Percentiles rank a stretch among this genome's conserved stretches.
phyloP scores from a whole-genome alignment of 2,797 vertebrate species.

The Sebastes nivosus region DNA sequence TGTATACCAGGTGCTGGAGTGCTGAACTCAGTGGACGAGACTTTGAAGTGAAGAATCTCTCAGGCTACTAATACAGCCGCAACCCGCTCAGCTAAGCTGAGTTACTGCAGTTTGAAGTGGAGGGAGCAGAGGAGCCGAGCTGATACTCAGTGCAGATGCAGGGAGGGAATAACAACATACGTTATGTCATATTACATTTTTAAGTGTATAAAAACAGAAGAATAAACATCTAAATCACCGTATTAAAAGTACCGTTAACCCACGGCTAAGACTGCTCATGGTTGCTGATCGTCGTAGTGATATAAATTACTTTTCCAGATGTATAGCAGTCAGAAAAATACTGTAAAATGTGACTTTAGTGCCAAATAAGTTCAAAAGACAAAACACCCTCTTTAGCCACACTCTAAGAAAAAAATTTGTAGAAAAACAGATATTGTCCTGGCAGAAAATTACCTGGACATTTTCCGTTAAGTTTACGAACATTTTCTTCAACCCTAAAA shows the following conservation, averaged over 20 bases:
- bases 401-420: too few species aligned
- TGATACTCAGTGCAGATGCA: neutral
- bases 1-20: constrained; percentile 29
- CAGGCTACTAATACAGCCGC: constrained; percentile 1
- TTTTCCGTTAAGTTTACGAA: too few species aligned
- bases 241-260: neutral
- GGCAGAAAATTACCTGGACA: too few species aligned
- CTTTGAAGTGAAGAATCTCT: constrained; percentile 36
- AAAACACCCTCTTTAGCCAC: neutral
- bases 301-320: neutral
- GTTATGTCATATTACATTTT: neutral
- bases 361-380: neutral
- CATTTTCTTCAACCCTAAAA: too few species aligned
- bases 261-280: neutral
- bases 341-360: neutral
- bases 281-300: neutral
- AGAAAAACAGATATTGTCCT: too few species aligned
- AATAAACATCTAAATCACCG: neutral
- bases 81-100: neutral
- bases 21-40: constrained; percentile 41
- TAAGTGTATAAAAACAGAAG: neutral
- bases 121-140: neutral
- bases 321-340: neutral
- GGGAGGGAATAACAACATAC: neutral
- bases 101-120: constrained; percentile 13